phyloP scores from a whole-genome alignment of 1,140 invertebrate genomes.

The Pseudomyrmex cubaensis region DNA sequence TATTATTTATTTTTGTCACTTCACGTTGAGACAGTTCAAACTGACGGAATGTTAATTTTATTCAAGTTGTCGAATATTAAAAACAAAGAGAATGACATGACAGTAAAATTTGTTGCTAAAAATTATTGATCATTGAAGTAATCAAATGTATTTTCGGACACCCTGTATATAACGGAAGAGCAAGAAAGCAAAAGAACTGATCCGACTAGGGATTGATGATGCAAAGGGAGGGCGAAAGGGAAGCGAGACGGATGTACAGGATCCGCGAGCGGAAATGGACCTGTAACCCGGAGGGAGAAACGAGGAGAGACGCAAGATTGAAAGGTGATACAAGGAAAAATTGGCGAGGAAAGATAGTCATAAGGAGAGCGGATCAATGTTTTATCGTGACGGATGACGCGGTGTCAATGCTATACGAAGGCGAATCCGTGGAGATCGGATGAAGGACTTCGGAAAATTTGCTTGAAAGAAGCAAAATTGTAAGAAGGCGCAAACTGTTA shows the following conservation, averaged over 20 bases:
- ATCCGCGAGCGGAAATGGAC: conserved; percentile 17
- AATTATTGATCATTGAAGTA: background rate
- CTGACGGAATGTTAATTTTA: background rate
- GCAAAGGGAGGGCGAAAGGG: background rate
- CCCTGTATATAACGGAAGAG: conserved; percentile 29
- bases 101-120: background rate
- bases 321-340: conserved; percentile 9
- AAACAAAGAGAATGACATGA: background rate
- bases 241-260: conserved; percentile 48
- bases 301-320: conserved; percentile 46
- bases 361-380: conserved; percentile 29
- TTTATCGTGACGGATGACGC: conserved; percentile 21
- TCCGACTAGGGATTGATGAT: conserved; percentile 9
- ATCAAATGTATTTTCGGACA: conserved; percentile 3
- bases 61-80: background rate
- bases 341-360: conserved; percentile 19
- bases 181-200: conserved; percentile 49
- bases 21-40: background rate
- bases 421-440: background rate
- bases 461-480: background rate
- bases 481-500: background rate
- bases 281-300: background rate
- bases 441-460: background rate
- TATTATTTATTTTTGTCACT: too few species aligned
- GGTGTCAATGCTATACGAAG: conserved; percentile 16